Percentiles rank a stretch among this genome's conserved stretches.
Evolutionary conservation across 2,113 vertebrate genomes (phyloP).

Genomic region (Trichechus manatus): DNA sequence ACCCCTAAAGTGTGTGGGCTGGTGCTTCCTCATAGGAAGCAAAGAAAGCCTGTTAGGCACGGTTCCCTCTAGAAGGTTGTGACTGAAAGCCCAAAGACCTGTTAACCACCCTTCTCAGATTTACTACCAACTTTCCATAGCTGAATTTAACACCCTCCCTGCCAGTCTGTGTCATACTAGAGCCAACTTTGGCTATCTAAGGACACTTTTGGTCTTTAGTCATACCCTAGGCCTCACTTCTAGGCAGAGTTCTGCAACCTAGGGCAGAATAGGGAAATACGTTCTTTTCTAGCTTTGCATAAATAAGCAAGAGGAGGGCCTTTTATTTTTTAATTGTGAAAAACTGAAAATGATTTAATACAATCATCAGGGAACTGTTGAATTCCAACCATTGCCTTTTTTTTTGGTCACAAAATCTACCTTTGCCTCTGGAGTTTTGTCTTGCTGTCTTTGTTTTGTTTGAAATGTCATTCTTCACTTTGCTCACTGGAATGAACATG

Average conservation of each 20-base stretch:
- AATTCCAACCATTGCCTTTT: neutral
- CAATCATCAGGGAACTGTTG: neutral
- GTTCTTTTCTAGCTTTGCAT: neutral
- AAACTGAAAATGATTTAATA: neutral
- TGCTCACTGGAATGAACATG: neutral
- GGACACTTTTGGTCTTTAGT: no score
- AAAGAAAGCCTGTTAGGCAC: neutral
- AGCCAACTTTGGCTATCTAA: neutral
- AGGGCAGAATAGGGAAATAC: neutral
- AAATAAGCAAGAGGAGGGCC: neutral
- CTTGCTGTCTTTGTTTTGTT: neutral
- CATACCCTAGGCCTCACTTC: neutral
- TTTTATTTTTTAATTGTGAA: neutral
- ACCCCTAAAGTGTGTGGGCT: rapidly evolving
- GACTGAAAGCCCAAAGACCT: neutral
- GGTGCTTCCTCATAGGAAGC: neutral
- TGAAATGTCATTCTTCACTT: neutral
- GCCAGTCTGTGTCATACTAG: neutral
- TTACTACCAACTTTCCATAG: no score
- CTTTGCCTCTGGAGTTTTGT: neutral
- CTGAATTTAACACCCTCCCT: neutral
- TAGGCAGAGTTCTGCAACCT: no score
- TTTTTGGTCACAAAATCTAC: neutral
- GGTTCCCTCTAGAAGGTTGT: neutral
- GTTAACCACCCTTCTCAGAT: neutral